These are phyloP conservation scores for Recurvirostra avosetta DNA, from an alignment of 2,113 vertebrate species.

Conservation along the genomic window DNA sequence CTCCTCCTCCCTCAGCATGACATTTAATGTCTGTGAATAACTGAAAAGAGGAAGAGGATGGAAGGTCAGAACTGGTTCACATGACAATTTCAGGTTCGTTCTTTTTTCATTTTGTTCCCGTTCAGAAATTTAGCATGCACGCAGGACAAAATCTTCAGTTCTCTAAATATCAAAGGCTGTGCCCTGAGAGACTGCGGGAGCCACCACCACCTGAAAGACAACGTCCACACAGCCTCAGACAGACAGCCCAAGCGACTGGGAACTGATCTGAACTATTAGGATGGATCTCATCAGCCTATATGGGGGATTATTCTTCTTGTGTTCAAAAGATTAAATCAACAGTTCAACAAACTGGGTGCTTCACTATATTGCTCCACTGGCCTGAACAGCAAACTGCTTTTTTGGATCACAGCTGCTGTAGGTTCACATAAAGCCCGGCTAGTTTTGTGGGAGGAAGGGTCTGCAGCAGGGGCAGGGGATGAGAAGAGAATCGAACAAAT, in stretches of 20 bases:
- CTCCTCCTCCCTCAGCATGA: neutral
- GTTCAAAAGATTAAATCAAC: constrained; percentile 19
- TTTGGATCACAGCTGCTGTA: neutral
- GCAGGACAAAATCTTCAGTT: neutral
- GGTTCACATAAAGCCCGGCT: neutral
- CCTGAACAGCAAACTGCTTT: neutral
- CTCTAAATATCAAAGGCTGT: neutral
- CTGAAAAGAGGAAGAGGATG: neutral
- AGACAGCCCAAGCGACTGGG: neutral
- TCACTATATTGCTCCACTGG: neutral
- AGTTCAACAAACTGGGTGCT: neutral
- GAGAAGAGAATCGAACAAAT: neutral
- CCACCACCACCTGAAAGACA: neutral
- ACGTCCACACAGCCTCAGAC: neutral
- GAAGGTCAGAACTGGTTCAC: neutral
- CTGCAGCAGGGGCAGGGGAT: neutral
- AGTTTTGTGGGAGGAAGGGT: neutral
- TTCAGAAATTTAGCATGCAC: neutral
- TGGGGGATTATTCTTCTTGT: neutral
- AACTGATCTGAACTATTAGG: neutral
- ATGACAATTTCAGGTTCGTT: neutral
- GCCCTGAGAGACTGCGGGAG: neutral
- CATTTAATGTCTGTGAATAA: neutral
- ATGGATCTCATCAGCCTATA: neutral
- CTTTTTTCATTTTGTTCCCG: neutral